Base-by-base conservation (phyloP, 2,888 invertebrate genomes). In the Uropetala carovei region DNA sequence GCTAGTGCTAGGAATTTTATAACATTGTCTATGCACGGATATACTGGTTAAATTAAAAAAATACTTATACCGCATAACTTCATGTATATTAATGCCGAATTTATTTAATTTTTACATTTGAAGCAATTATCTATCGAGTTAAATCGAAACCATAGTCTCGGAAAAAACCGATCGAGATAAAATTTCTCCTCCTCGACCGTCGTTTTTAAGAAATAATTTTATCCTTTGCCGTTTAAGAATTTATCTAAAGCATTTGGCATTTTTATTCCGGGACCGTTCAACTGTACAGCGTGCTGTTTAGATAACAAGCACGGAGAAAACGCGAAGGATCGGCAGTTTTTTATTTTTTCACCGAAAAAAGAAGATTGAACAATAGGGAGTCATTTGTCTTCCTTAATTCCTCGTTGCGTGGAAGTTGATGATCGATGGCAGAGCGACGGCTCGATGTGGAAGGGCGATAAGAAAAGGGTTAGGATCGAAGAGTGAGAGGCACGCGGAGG, bases 351-450 rank as follows among this genome's bases (percentile, higher is more conserved):
- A 43, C 27, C 58, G 75, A 75, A 75, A 64, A 57, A 83, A 68
- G 18, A 58, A 16, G 89, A 68, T 89, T 56, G 64, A 43, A 56
- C 64, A 89, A 89, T 56, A 68, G 89, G 89, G 89, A 89, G 89
- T 64, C 89, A 89, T 89, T 89, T 89, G 89, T 89, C 89, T 89
- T 89, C 64, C 89, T 89, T 89, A 89, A 89, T 89, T 89, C 89
- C 43, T 64, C 89, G 89, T 89, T 89, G 89, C 64, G 89, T 89
- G 89, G 89, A 22, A n/a, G 89, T 89, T 64, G 60, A 89, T 89
- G 89, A 89, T 89, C 89, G 89, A 89, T 64, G 89, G 89, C 64
- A 89, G 43, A 68, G 68, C 64, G 89, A 89, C 89, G 64, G 89
- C 89, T 86, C 22, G 86, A 86, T 86, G 59, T 86, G 59, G 60